Evolutionary conservation across 35 echinoderm and acorn worm genomes (phyloP), one percentile per base, ranked within the genome.

Genomic region (Amphiura filiformis): DNA sequence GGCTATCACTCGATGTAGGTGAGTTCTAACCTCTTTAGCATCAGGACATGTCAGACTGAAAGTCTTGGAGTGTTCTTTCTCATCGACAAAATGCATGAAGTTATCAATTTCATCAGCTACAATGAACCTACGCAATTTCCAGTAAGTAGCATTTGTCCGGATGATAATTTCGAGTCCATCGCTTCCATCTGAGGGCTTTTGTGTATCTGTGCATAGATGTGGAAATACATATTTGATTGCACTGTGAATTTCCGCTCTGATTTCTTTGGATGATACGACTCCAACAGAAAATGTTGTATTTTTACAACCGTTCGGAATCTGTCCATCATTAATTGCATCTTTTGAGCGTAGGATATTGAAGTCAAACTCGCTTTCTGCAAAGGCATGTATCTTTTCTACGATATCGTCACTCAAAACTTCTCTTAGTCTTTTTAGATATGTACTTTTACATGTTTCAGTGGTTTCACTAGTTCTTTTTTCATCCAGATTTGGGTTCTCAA

Each of bases 1-100:
- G 20, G 88, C 83, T n/a, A 97, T 77, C 56, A 93, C 39, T 78
- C 87, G 78, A 42, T 97, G 94, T 23, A 97, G 17, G 18, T 47
- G 22, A 13, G 94, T 93, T n/a, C 94, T 93, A n/a, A 57, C 12
- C 30, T 88, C 36, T 77, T 93, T 97, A 35, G 33, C 85, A 0
- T 81, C 37, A 81, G 82, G 42, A 33, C 31, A 26, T 37, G 36
- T 47, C 0, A 90, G 80, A 40, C 79, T 35, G 39, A 97, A 36
- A 36, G 47, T 87, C 39, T 38, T 31, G 18, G 84, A 44, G 0
- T 28, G 35, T 75, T 90, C 83, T 84, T 70, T 90, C 12, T 42
- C 38, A 41, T 79, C 75, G 2, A 90, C 90, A 40, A 93, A 93
- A 34, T 79, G 35, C 2, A 90, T 23, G 23, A 97, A 79, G n/a